These are phyloP conservation scores for Pseudomyrmex sp. DNA, from an alignment of 1,140 invertebrate genomes.

Conservation along the genomic window DNA sequence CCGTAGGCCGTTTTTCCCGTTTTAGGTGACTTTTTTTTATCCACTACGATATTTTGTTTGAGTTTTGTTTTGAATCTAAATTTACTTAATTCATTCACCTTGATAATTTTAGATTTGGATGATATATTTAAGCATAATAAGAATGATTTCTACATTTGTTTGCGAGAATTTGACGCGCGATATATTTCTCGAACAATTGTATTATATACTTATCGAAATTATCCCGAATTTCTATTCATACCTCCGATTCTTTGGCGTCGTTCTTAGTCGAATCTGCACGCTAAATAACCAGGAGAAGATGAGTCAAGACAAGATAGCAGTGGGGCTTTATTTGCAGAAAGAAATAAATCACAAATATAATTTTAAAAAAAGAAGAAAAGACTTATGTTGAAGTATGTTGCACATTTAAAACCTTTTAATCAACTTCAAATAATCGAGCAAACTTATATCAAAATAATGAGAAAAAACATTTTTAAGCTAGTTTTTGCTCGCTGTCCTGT, in stretches of 20 bases:
- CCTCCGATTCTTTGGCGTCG: constrained; percentile 10
- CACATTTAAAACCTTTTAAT: too few relatives aligned
- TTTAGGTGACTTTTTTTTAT: neutral
- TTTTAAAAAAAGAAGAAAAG: too few relatives aligned
- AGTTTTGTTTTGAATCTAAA: neutral
- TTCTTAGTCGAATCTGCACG: constrained; percentile 34
- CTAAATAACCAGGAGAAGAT: too few relatives aligned
- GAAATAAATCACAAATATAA: too few relatives aligned
- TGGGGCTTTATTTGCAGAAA: too few relatives aligned
- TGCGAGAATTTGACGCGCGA: constrained; percentile 18
- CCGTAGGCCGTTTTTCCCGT: neutral
- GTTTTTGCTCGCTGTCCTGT: too few relatives aligned
- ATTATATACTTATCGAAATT: constrained; percentile 27
- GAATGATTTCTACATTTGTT: constrained; percentile 24
- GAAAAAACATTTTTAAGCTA: too few relatives aligned
- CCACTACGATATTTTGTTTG: too few relatives aligned
- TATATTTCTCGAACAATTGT: constrained; percentile 33
- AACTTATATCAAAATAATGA: too few relatives aligned
- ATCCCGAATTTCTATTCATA: constrained; percentile 23
- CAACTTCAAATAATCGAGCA: too few relatives aligned
- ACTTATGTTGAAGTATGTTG: too few relatives aligned
- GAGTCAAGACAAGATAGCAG: too few relatives aligned
- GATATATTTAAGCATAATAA: constrained; percentile 7
- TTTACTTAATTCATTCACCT: constrained; percentile 25
- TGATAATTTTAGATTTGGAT: neutral